Conservation (phyloP, 2,888 invertebrate genomes). For the Agrochola macilenta region DNA sequence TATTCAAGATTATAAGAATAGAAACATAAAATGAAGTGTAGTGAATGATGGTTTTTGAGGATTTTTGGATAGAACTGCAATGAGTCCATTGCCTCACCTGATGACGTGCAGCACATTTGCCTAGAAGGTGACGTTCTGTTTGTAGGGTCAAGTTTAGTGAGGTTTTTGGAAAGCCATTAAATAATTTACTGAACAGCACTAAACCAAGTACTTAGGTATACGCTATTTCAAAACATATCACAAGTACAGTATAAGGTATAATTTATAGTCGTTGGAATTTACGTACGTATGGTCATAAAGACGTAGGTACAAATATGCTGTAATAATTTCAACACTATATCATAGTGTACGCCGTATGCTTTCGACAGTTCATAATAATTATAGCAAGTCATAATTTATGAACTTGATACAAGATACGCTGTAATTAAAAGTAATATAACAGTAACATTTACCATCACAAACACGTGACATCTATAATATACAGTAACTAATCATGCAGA, state of each 20-base stretch:
- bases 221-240: slow-evolving; percentile 32
- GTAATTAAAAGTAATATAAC: slow-evolving; percentile 63
- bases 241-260: slow-evolving; percentile 3
- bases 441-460: slow-evolving; percentile 80
- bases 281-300: slow-evolving; percentile 23
- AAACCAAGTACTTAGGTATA: slow-evolving; percentile 18
- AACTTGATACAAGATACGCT: slow-evolving; percentile 50
- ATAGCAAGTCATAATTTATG: slow-evolving; percentile 48
- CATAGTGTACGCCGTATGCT: slow-evolving; percentile 41
- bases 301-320: slow-evolving; percentile 14
- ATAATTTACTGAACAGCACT: slow-evolving; percentile 10
- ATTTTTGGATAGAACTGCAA: not conserved
- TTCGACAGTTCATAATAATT: slow-evolving; percentile 54
- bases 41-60: no score
- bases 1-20: not conserved
- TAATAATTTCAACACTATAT: slow-evolving; percentile 51
- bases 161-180: slow-evolving; percentile 3
- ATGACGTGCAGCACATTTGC: slow-evolving; percentile 6
- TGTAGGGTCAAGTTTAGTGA: not conserved
- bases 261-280: slow-evolving; percentile 19
- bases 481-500: slow-evolving; percentile 89
- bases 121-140: not conserved
- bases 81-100: no score
- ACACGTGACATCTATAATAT: slow-evolving; percentile 86
- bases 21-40: not conserved